phyloP scores from a whole-genome alignment of 2,797 vertebrate species.

The Moxostoma hubbsi region DNA sequence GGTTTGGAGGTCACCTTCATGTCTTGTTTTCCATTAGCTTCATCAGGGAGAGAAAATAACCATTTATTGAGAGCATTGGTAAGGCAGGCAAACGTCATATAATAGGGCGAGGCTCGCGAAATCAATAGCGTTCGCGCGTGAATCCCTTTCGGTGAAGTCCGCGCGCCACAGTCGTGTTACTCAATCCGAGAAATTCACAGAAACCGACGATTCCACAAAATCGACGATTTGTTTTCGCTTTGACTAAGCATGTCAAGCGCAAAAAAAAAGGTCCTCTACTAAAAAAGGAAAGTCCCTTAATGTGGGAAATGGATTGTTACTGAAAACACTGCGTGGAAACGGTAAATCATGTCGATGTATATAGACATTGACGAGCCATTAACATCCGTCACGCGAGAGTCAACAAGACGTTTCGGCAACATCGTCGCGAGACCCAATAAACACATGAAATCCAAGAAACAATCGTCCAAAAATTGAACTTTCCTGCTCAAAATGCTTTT shows the following conservation, averaged over 20 bases:
- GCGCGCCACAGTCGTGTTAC: slow-evolving; percentile 15
- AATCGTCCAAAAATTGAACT: background rate
- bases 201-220: slow-evolving; percentile 48
- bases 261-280: slow-evolving; percentile 37
- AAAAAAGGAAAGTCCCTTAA: slow-evolving; percentile 52
- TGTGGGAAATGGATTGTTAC: background rate
- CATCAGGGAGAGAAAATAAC: background rate
- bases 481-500: background rate
- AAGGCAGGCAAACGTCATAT: slow-evolving; percentile 41
- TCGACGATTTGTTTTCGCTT: slow-evolving; percentile 40
- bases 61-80: slow-evolving; percentile 1
- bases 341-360: background rate
- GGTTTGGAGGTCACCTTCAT: slow-evolving; percentile 55
- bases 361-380: background rate
- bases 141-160: slow-evolving; percentile 25
- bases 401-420: background rate
- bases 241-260: slow-evolving; percentile 29
- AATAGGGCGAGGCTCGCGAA: slow-evolving; percentile 56
- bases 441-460: background rate
- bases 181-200: slow-evolving; percentile 33
- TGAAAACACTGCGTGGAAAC: background rate
- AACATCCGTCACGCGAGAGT: background rate
- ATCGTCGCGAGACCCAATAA: background rate
- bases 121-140: slow-evolving; percentile 42
- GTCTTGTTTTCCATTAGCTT: slow-evolving; percentile 20